Base-by-base conservation (phyloP, 37 sponge, comb jelly and placozoan genomes). In the Theonella swinhoei region DNA sequence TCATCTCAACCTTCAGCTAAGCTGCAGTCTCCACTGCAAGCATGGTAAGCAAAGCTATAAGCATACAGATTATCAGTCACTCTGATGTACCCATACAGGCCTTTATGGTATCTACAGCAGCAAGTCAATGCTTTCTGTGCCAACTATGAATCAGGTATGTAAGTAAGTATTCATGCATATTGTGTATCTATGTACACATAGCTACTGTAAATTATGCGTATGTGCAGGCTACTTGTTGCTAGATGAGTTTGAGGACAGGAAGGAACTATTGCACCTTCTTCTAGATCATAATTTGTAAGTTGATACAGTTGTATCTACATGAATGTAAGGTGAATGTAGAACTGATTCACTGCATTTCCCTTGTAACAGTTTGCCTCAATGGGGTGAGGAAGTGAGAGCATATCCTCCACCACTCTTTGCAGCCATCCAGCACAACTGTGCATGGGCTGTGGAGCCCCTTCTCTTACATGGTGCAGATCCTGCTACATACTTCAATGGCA, bases 381-480 rank as follows among this genome's bases (percentile, higher is more conserved):
- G 54, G 54, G 14, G 54, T 47, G 54, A 14, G 14, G 54, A 47
- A 17, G 54, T 17, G 14, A 47, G 54, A 47, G 61, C 41, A 9
- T 77, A 71, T 35, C 38, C 65, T 8, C 23, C 39, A 9, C 63
- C 73, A 0, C 87, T 86, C 58, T 71, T 36, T 42, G 74, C 72
- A 34, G 73, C 87, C 14, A 73, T 86, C 22, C 67, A 63, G 74
- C 19, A 42, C 47, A 63, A n/a, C 29, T 79, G 74, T 62, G 23
- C 36, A 19, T 79, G 72, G 79, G 87, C 47, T 28, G 80, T 72
- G 31, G 35, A 64, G 42, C 64, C 63, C 11, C 66, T 86, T 35
- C 29, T 79, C 9, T 11, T 36, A 25, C 28, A 62, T 41, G 87
- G 87, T 32, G 80, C 74, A 14, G 64, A 75, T n/a, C 79, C 86